Conservation (phyloP, 1,140 invertebrate genomes). For the Lepidostoma basale region DNA sequence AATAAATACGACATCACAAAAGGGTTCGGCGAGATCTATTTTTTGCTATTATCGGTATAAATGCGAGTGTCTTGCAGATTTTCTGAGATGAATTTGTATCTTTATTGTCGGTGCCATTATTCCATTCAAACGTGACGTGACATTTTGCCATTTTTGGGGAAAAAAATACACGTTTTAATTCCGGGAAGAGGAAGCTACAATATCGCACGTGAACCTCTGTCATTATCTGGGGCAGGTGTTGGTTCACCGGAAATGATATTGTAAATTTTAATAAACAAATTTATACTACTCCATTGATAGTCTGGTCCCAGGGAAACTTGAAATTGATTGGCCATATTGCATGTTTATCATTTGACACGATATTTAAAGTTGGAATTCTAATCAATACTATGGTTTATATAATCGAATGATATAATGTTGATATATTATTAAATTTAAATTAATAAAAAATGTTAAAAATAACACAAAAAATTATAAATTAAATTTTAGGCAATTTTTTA, state of each 20-base stretch:
- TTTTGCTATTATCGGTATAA: slow-evolving; percentile 24
- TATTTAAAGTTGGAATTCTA: too few relatives aligned
- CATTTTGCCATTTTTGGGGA: slow-evolving; percentile 20
- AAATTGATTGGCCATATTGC: too few relatives aligned
- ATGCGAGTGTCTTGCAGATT: slow-evolving; percentile 15
- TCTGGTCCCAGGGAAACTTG: too few relatives aligned
- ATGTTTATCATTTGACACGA: too few relatives aligned
- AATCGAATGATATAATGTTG: too few relatives aligned
- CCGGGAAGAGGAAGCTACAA: slow-evolving; percentile 30
- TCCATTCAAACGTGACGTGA: slow-evolving; percentile 14
- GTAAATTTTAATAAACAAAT: neutral
- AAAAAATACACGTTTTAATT: slow-evolving; percentile 22
- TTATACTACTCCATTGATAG: too few relatives aligned
- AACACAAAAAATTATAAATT: too few relatives aligned
- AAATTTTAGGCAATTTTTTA: too few relatives aligned
- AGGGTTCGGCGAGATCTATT: slow-evolving; percentile 25
- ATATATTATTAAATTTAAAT: too few relatives aligned
- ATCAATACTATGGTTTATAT: too few relatives aligned
- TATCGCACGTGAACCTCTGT: slow-evolving; percentile 28
- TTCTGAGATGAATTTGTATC: slow-evolving; percentile 18
- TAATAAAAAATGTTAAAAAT: too few relatives aligned
- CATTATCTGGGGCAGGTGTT: neutral
- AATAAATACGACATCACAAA: slow-evolving; percentile 39
- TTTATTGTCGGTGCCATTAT: slow-evolving; percentile 18
- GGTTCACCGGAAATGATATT: slow-evolving; percentile 12